Percentiles rank a stretch among this genome's conserved stretches.
These are phyloP conservation scores for Clarias laeviceps DNA, from an alignment of 2,797 vertebrate species.

Conservation along the genomic window DNA sequence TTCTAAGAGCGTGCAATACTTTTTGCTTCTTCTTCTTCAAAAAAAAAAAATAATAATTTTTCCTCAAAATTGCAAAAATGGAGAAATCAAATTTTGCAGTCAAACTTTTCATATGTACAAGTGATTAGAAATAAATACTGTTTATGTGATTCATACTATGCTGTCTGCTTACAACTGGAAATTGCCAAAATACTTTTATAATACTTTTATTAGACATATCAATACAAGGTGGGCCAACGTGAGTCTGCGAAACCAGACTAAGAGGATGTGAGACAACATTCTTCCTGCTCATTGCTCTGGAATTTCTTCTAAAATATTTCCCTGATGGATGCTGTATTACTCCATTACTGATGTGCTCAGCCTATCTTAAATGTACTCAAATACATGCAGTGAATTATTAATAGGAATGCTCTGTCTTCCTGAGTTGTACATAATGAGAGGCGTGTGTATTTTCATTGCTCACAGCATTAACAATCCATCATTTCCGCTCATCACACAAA, in stretches of 20 bases:
- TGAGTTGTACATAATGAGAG: slow-evolving; percentile 26
- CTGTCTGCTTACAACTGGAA: background rate
- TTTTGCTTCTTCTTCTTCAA: too few relatives aligned
- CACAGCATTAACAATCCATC: slow-evolving; percentile 26
- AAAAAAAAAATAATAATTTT: too few relatives aligned
- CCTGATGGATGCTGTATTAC: slow-evolving; percentile 12
- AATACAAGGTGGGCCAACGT: background rate
- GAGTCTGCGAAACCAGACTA: background rate
- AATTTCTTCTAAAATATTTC: slow-evolving; percentile 6
- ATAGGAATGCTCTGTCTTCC: slow-evolving; percentile 73
- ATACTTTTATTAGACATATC: background rate
- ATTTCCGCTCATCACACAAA: slow-evolving; percentile 26
- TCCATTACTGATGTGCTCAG: background rate
- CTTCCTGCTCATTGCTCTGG: background rate
- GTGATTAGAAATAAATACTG: too few relatives aligned
- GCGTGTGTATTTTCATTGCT: slow-evolving; percentile 24
- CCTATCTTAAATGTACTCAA: slow-evolving; percentile 32
- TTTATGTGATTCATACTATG: background rate
- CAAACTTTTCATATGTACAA: background rate
- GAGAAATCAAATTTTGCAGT: too few relatives aligned
- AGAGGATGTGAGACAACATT: background rate
- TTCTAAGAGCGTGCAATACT: too few relatives aligned
- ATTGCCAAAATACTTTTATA: background rate
- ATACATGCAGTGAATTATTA: slow-evolving; percentile 73
- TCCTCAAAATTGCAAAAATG: too few relatives aligned